phyloP scores from a whole-genome alignment of 2,797 vertebrate species.

The Melanotaenia nigrans region DNA sequence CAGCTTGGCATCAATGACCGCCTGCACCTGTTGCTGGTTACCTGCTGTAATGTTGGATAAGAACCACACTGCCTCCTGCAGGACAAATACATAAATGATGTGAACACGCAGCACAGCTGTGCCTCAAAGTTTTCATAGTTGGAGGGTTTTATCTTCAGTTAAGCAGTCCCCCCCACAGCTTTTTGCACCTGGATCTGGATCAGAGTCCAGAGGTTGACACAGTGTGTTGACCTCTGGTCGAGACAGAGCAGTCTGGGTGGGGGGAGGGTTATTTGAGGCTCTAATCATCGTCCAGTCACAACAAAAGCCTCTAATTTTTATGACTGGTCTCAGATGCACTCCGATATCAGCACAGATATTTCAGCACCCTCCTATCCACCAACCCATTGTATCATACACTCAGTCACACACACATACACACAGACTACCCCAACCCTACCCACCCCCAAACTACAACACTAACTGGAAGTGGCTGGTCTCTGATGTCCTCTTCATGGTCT shows the following conservation, averaged over 20 bases:
- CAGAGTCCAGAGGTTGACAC: constrained; percentile 81
- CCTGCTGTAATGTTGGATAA: constrained; percentile 99
- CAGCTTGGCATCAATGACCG: constrained; percentile 97
- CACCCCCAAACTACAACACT: background rate
- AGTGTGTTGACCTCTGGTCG: constrained; percentile 75
- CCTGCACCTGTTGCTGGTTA: constrained; percentile 99
- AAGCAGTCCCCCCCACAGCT: background rate
- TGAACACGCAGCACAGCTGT: background rate
- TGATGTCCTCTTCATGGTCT: constrained; percentile 46
- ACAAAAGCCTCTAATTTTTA: constrained; percentile 71
- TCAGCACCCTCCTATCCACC: constrained; percentile 85
- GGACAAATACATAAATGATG: constrained; percentile 43
- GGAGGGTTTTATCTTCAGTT: background rate
- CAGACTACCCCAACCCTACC: background rate
- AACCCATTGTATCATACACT: constrained; percentile 67
- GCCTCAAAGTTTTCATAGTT: background rate
- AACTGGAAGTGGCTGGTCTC: constrained; percentile 6
- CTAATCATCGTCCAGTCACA: constrained; percentile 90
- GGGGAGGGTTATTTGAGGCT: constrained; percentile 84
- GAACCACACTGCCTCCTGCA: constrained; percentile 99
- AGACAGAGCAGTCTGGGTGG: constrained; percentile 75
- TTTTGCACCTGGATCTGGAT: constrained; percentile 44
- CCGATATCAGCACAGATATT: constrained; percentile 86
- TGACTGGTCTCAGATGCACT: constrained; percentile 97
- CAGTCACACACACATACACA: constrained; percentile 18